These are phyloP conservation scores for Crotophaga sulcirostris DNA, from an alignment of 2,113 vertebrate species.

Conservation along the genomic window DNA sequence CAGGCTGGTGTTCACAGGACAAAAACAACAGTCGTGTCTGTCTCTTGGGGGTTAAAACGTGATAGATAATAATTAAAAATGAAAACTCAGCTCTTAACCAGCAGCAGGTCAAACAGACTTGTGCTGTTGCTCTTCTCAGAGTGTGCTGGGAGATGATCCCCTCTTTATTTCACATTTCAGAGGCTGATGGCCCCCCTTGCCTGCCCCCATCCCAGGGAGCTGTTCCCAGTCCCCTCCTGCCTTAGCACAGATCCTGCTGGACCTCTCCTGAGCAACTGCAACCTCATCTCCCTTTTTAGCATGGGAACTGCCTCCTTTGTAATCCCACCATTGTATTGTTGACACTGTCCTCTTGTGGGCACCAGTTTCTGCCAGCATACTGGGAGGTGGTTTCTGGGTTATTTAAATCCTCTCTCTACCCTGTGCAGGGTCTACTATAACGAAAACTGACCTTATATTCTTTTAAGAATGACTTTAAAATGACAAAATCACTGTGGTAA, in stretches of 20 bases:
- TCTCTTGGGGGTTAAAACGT: accelerated
- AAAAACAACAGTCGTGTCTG: background rate
- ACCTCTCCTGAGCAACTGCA: background rate
- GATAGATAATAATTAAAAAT: background rate
- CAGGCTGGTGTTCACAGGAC: background rate
- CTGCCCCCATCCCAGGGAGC: background rate
- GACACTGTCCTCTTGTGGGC: background rate
- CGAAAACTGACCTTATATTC: background rate
- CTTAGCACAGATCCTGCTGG: background rate
- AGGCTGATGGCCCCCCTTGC: background rate
- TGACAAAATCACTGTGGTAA: background rate
- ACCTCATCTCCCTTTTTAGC: background rate
- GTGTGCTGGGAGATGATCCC: background rate
- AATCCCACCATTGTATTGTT: accelerated
- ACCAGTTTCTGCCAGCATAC: background rate
- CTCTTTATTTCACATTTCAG: background rate
- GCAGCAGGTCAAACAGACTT: background rate
- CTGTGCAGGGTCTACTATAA: background rate
- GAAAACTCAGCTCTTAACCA: background rate
- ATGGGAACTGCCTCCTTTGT: background rate
- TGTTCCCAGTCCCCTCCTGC: background rate
- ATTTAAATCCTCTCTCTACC: background rate
- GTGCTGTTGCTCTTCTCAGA: background rate
- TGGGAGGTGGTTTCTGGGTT: background rate
- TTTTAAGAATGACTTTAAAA: background rate